Percentiles rank a stretch among this genome's conserved stretches.
Conservation (phyloP, 1,140 invertebrate genomes). For the Macrostomum lignano region DNA sequence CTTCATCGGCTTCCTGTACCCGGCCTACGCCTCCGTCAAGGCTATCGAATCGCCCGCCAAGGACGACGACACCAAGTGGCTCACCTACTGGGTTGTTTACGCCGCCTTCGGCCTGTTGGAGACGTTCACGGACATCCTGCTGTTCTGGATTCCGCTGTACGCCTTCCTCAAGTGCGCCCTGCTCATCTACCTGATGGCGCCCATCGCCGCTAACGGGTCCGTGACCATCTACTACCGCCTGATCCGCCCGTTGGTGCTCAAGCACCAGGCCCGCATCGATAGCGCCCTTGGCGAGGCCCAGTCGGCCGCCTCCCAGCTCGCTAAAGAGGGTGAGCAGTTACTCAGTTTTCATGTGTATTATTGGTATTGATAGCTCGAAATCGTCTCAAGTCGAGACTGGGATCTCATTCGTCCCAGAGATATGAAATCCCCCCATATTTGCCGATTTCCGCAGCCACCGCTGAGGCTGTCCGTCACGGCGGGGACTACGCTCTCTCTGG, state of each 20-base stretch:
- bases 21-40: slow-evolving; percentile 53
- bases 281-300: slow-evolving; percentile 7
- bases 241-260: slow-evolving; percentile 54
- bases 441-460: too few relatives aligned
- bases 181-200: slow-evolving; percentile 61
- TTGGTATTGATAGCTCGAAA: too few relatives aligned
- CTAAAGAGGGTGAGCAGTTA: slow-evolving; percentile 1
- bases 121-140: slow-evolving; percentile 59
- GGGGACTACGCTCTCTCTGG: too few relatives aligned
- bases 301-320: neutral
- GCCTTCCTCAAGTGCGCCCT: slow-evolving; percentile 75
- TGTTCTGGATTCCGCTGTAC: slow-evolving; percentile 79
- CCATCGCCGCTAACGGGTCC: slow-evolving; percentile 54
- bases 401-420: too few relatives aligned
- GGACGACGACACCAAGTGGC: slow-evolving; percentile 75
- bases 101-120: slow-evolving; percentile 65
- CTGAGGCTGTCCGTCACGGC: too few relatives aligned
- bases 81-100: slow-evolving; percentile 94
- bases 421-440: too few relatives aligned
- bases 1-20: slow-evolving; percentile 73
- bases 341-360: neutral
- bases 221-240: slow-evolving; percentile 44
- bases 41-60: slow-evolving; percentile 35
- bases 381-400: too few relatives aligned
- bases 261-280: slow-evolving; percentile 35